A percentile compares a stretch with the other conserved stretches of the same genome.
These are phyloP conservation scores for Saccopteryx leptura DNA, from an alignment of 2,113 vertebrate genomes.

Conservation along the genomic window DNA sequence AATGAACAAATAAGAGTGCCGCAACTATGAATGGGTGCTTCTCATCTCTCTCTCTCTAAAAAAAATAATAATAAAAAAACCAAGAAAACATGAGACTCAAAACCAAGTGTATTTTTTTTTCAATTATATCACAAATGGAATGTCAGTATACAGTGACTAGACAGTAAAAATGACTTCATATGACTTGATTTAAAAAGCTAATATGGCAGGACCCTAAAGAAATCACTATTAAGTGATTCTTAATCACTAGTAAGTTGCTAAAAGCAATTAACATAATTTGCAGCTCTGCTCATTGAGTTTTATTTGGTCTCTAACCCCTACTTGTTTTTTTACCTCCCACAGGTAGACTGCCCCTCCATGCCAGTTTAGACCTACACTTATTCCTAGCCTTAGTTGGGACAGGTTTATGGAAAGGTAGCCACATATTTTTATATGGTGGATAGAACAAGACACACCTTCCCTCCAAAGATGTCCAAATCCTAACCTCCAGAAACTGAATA, in stretches of 20 bases:
- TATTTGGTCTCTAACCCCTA: background rate
- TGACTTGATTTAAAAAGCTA: slow-evolving; percentile 72
- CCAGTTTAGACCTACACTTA: background rate
- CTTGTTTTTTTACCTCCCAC: background rate
- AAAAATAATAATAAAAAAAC: no score
- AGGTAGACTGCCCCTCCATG: background rate
- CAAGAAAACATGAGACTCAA: background rate
- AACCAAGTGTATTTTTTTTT: slow-evolving; percentile 2
- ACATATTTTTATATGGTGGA: background rate
- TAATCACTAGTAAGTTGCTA: background rate
- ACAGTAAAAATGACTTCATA: slow-evolving; percentile 52
- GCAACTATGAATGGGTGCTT: no score
- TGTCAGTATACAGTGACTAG: background rate
- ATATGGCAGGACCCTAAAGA: slow-evolving; percentile 36
- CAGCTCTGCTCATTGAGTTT: background rate
- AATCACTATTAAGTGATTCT: background rate
- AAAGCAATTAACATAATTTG: slow-evolving; percentile 43
- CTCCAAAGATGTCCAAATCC: background rate
- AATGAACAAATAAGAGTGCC: no score
- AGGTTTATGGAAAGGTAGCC: background rate
- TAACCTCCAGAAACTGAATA: background rate
- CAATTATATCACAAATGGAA: background rate
- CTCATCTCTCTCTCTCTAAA: no score
- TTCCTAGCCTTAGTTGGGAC: background rate
- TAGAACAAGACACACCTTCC: background rate